phyloP scores from a whole-genome alignment of 2,797 vertebrate genomes.

The Thripadectes ignobilis region DNA sequence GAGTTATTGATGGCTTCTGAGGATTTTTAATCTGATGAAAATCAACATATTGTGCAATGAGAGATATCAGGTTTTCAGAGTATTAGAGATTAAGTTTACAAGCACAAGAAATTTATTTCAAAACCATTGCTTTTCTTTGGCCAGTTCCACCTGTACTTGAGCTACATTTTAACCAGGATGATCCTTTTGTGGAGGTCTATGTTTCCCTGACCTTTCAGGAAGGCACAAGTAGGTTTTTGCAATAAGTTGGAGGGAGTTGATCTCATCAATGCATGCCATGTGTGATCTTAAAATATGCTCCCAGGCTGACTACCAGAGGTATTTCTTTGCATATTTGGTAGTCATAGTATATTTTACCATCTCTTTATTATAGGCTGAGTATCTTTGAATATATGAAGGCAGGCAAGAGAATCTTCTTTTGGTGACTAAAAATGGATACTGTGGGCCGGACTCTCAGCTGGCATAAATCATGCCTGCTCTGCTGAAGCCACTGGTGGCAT shows the following conservation, averaged over 20 bases:
- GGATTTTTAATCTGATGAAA: conserved; percentile 55
- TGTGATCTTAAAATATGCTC: conserved; percentile 18
- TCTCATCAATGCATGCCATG: neutral
- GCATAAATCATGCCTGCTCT: neutral
- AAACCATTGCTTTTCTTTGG: neutral
- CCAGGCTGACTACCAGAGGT: neutral
- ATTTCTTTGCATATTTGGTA: conserved; percentile 1
- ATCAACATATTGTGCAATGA: neutral
- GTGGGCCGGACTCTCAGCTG: neutral
- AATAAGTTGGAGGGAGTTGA: neutral
- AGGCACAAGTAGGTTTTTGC: neutral
- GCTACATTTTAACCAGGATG: neutral
- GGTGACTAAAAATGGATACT: neutral
- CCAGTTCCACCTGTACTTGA: neutral
- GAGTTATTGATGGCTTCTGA: conserved; percentile 60
- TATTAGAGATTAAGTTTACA: conserved; percentile 3
- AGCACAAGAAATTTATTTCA: neutral
- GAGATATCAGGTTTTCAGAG: conserved; percentile 22
- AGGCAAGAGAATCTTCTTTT: neutral
- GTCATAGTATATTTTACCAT: neutral
- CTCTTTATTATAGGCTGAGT: neutral
- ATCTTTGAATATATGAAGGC: neutral
- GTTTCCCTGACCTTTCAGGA: neutral
- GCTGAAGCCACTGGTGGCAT: neutral
- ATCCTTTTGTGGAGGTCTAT: neutral